Percentiles rank a stretch among this genome's conserved stretches.
These are phyloP conservation scores for Adelphocoris suturalis DNA, from an alignment of 2,888 invertebrate species.

Conservation along the genomic window DNA sequence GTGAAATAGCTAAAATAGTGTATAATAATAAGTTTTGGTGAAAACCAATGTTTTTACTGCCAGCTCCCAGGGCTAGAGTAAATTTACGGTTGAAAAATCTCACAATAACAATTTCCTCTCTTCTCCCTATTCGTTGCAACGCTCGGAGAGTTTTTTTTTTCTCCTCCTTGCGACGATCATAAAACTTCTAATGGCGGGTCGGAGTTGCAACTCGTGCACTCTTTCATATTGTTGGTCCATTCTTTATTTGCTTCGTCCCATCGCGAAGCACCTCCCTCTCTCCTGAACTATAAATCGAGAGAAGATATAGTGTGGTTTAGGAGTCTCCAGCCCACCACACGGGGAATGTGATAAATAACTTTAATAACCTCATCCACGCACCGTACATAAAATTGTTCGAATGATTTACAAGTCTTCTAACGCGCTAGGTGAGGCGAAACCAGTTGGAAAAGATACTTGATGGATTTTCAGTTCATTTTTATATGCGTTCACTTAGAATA, in stretches of 20 bases:
- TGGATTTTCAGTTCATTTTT: background rate
- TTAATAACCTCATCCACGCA: conserved; percentile 36
- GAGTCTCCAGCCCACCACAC: conserved; percentile 3
- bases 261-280: background rate
- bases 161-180: conserved; percentile 15
- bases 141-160: conserved; percentile 7
- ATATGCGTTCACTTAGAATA: no score
- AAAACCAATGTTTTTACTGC: conserved; percentile 33
- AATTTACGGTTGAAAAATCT: conserved; percentile 25
- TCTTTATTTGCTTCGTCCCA: conserved; percentile 31
- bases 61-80: conserved; percentile 7
- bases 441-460: background rate
- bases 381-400: conserved; percentile 24
- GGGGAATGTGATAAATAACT: conserved; percentile 35
- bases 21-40: conserved; percentile 35
- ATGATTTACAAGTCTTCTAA: conserved; percentile 20
- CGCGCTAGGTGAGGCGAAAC: conserved; percentile 34
- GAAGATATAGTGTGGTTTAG: conserved; percentile 39
- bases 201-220: conserved; percentile 39
- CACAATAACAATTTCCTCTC: conserved; percentile 30
- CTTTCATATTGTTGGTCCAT: conserved; percentile 32
- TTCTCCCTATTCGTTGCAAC: background rate
- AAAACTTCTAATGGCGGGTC: conserved; percentile 42
- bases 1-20: background rate
- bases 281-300: conserved; percentile 10